Evolutionary conservation across 2,113 vertebrate genomes (phyloP).

Genomic region (Canis aureus): DNA sequence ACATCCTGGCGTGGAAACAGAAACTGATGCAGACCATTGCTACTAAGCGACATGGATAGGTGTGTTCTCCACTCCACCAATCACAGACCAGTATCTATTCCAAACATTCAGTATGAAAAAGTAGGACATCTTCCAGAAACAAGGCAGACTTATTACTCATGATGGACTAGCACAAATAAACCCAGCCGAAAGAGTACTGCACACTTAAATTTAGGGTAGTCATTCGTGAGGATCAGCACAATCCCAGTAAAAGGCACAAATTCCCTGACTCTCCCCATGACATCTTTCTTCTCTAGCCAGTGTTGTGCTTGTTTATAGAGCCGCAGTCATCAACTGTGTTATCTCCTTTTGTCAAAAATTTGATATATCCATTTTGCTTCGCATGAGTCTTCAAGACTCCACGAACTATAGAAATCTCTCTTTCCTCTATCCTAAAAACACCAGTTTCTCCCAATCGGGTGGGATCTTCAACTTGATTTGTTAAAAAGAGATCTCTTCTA

Average conservation of each 20-base stretch:
- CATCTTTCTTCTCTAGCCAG: slow-evolving; percentile 98
- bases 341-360: slow-evolving; percentile 99
- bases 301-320: slow-evolving; percentile 97
- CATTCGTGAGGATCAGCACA: slow-evolving; percentile 99
- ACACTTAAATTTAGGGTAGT: slow-evolving; percentile 99
- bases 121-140: slow-evolving; percentile 66
- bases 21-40: slow-evolving; percentile 82
- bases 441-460: slow-evolving; percentile 98
- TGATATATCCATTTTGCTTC: slow-evolving; percentile 98
- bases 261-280: slow-evolving; percentile 95
- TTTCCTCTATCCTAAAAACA: slow-evolving; percentile 99
- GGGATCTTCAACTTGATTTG: slow-evolving; percentile 97
- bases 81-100: slow-evolving; percentile 63
- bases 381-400: slow-evolving; percentile 98
- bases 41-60: slow-evolving; percentile 77
- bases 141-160: slow-evolving; percentile 90
- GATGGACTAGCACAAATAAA: slow-evolving; percentile 97
- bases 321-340: slow-evolving; percentile 97
- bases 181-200: slow-evolving; percentile 97
- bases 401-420: slow-evolving; percentile 98
- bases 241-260: slow-evolving; percentile 99
- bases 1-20: slow-evolving; percentile 76
- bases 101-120: slow-evolving; percentile 75
- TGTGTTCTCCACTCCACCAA: slow-evolving; percentile 70
- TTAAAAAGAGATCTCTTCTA: slow-evolving; percentile 97